A percentile compares a stretch with the other conserved stretches of the same genome.
Evolutionary conservation across 2,113 vertebrate species (phyloP).

Genomic region (Nyctibius bracteatus): DNA sequence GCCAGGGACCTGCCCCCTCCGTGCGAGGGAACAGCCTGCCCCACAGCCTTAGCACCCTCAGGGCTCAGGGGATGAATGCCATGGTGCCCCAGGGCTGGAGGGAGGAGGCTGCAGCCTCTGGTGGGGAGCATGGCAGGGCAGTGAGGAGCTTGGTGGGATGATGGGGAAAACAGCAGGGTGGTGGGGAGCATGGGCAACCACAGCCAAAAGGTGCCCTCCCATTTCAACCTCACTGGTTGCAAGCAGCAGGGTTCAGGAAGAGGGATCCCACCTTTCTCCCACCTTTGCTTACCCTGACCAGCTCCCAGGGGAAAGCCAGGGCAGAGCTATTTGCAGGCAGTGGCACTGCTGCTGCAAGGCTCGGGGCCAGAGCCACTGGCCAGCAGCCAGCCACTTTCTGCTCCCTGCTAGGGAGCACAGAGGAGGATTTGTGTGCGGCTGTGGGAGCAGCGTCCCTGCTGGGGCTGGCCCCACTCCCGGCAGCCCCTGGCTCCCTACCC

Average conservation of each 20-base stretch:
- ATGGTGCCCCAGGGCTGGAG: not conserved
- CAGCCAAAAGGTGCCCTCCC: not conserved
- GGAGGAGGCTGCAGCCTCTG: not conserved
- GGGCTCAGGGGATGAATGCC: not conserved
- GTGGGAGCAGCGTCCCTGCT: not conserved
- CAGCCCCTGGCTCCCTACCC: not conserved
- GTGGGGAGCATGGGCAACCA: not conserved
- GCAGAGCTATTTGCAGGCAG: not conserved
- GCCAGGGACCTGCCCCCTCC: not conserved
- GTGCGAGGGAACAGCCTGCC: not conserved
- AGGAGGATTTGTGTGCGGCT: not conserved
- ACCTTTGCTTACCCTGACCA: not conserved
- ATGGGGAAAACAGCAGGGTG: not conserved
- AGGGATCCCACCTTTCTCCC: not conserved
- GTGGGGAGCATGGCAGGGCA: no score
- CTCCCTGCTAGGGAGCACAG: not conserved
- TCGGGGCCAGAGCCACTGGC: not conserved
- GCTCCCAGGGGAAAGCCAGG: not conserved
- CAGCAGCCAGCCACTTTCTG: not conserved
- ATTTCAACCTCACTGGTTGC: not conserved
- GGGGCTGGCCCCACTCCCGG: fast-evolving
- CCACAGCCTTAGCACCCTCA: no score
- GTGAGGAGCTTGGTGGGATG: no score
- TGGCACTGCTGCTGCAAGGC: fast-evolving
- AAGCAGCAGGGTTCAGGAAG: not conserved